Conservation (phyloP, 2,797 vertebrate species). For the Chloroceryle amazona region DNA sequence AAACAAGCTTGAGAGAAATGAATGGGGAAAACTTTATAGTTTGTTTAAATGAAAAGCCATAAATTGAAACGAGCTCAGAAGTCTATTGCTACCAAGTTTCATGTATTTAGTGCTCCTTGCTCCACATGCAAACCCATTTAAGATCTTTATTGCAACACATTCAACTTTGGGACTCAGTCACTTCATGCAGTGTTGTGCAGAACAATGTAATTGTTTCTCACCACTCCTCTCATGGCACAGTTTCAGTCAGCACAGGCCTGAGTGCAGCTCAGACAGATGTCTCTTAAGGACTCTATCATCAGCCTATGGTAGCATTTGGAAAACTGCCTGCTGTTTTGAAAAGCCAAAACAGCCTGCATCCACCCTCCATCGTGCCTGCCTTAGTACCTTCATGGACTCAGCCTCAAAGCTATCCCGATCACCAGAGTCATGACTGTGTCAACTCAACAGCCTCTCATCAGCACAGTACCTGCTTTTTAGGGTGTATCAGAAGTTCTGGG, state of each 20-base stretch:
- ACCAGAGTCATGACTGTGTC: neutral
- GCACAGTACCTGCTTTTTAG: neutral
- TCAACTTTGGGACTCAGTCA: neutral
- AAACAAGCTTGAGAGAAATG: conserved; percentile 46
- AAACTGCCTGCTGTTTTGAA: neutral
- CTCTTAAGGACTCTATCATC: no score
- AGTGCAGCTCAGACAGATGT: fast-evolving
- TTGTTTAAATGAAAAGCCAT: conserved; percentile 2
- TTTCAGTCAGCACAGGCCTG: neutral
- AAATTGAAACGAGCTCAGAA: neutral
- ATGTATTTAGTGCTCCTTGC: neutral
- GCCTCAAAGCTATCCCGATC: neutral
- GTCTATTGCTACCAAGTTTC: neutral
- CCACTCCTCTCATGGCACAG: fast-evolving
- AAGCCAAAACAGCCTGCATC: neutral
- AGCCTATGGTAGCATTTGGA: fast-evolving
- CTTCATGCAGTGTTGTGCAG: neutral
- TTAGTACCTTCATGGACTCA: neutral
- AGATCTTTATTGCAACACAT: neutral
- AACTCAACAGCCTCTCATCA: neutral
- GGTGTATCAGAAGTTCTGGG: fast-evolving
- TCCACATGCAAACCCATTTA: neutral
- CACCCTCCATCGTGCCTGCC: fast-evolving
- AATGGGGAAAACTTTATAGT: neutral
- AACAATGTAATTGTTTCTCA: neutral